A percentile compares a stretch with the other conserved stretches of the same genome.
These are phyloP conservation scores for Arctia plantaginis DNA, from an alignment of 2,888 invertebrate species.

Conservation along the genomic window DNA sequence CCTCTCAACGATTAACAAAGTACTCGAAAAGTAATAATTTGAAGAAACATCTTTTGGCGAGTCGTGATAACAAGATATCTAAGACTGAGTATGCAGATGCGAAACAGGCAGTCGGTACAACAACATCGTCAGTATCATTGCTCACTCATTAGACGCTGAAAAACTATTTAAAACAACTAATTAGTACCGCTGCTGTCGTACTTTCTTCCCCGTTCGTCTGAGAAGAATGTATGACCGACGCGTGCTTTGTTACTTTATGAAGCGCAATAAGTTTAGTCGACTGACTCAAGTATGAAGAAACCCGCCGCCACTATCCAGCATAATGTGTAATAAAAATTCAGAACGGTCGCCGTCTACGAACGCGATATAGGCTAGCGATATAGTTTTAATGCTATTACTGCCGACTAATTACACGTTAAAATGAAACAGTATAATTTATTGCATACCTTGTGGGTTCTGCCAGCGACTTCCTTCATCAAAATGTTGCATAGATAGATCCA, in stretches of 20 bases:
- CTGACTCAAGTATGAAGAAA: constrained; percentile 62
- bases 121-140: constrained; percentile 68
- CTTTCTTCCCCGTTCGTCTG: constrained; percentile 64
- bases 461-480: constrained; percentile 2
- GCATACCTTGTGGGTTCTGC: constrained; percentile 7
- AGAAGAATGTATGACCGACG: constrained; percentile 66
- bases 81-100: not conserved
- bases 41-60: not conserved
- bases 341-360: constrained; percentile 66
- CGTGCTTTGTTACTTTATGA: constrained; percentile 64
- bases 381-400: constrained; percentile 61
- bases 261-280: constrained; percentile 62
- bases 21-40: not conserved
- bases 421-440: constrained; percentile 44
- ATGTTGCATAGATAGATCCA: constrained; percentile 14
- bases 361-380: constrained; percentile 61
- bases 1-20: not conserved
- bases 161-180: constrained; percentile 69
- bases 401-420: constrained; percentile 60
- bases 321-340: constrained; percentile 79
- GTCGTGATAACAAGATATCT: constrained; percentile 41
- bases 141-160: constrained; percentile 65
- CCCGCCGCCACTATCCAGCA: constrained; percentile 61
- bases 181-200: constrained; percentile 68
- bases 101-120: constrained; percentile 66